These are phyloP conservation scores for Labeo rohita DNA, from an alignment of 2,113 vertebrate species.

Conservation along the genomic window DNA sequence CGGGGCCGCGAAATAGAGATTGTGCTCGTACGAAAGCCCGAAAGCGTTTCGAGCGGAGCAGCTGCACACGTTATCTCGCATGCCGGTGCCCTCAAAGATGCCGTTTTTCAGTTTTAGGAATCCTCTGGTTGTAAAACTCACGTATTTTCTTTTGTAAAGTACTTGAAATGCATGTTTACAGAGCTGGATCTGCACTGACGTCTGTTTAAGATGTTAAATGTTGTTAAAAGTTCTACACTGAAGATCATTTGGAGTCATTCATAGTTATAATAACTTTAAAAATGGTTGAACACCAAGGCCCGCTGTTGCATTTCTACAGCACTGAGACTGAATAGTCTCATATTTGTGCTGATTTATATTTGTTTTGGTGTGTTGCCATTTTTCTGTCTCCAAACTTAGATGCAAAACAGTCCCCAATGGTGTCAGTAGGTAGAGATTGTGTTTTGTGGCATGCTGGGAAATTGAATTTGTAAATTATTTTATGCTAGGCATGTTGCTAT, in stretches of 20 bases:
- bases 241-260: background rate
- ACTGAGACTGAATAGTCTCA: background rate
- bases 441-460: background rate
- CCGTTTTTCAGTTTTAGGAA: slow-evolving; percentile 8
- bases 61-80: slow-evolving; percentile 6
- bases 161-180: background rate
- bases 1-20: slow-evolving; percentile 29
- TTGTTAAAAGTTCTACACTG: background rate
- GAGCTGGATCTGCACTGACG: background rate
- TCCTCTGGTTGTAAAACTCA: background rate
- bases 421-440: background rate
- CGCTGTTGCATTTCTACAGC: background rate
- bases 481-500: background rate
- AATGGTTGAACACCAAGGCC: background rate
- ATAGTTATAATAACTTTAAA: background rate
- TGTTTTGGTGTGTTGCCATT: background rate
- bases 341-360: background rate
- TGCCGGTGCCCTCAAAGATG: background rate
- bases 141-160: background rate
- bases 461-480: background rate
- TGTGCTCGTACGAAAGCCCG: background rate
- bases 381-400: background rate
- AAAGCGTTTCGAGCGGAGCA: slow-evolving; percentile 21
- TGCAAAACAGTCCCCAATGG: background rate
- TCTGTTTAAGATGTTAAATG: background rate